Evolutionary conservation across 2,888 invertebrate genomes (phyloP).

Genomic region (Rotaria macrura): DNA sequence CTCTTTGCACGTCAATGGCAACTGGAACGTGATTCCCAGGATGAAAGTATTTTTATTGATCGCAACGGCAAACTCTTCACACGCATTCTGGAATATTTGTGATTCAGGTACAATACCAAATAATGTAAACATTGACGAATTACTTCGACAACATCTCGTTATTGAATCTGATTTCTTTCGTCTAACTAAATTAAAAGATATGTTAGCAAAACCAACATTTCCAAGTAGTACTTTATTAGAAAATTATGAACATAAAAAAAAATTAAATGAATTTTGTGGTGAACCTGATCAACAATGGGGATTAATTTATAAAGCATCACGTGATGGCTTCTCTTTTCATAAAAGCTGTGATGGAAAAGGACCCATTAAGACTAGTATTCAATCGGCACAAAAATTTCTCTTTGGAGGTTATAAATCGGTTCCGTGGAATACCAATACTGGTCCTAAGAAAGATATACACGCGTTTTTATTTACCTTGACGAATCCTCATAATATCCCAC

Average conservation of each 20-base stretch:
- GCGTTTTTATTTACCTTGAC: neutral
- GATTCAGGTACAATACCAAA: slow-evolving; percentile 68
- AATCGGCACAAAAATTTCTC: neutral
- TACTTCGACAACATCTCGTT: slow-evolving; percentile 62
- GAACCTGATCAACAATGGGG: slow-evolving; percentile 18
- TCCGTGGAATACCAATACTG: neutral
- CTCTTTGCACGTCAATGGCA: neutral
- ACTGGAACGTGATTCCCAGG: neutral
- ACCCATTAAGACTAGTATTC: slow-evolving; percentile 15
- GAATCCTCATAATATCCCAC: neutral
- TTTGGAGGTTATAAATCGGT: slow-evolving; percentile 25
- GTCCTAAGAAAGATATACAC: neutral
- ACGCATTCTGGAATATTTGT: slow-evolving; percentile 87
- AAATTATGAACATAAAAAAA: neutral
- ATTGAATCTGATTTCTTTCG: slow-evolving; percentile 85
- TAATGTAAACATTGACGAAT: slow-evolving; percentile 63
- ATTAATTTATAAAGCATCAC: slow-evolving; percentile 20
- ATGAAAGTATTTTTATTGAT: slow-evolving; percentile 66
- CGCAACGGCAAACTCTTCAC: slow-evolving; percentile 93
- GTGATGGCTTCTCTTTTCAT: slow-evolving; percentile 26
- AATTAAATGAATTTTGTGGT: slow-evolving; percentile 22
- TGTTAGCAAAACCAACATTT: slow-evolving; percentile 37
- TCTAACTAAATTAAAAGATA: slow-evolving; percentile 55
- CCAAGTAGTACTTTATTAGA: neutral
- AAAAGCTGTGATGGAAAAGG: slow-evolving; percentile 16